Evolutionary conservation across 2,888 invertebrate species (phyloP).

Genomic region (Galerucella nymphaeae): DNA sequence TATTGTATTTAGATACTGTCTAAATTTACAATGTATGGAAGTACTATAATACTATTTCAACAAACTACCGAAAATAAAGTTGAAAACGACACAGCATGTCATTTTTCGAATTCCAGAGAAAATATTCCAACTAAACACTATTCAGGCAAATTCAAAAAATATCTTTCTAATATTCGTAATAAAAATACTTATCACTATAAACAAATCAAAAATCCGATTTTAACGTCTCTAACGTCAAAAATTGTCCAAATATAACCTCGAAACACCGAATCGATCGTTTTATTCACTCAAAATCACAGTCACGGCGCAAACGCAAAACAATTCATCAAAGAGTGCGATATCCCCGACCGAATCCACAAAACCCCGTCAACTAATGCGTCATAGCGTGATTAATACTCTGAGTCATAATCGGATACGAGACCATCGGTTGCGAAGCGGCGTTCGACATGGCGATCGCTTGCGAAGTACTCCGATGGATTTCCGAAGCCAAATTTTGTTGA

Average conservation of each 20-base stretch:
- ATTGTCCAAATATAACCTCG: neutral
- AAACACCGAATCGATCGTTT: neutral
- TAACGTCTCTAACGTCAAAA: too few relatives aligned
- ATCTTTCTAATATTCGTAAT: too few relatives aligned
- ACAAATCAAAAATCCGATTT: too few relatives aligned
- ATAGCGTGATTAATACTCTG: constrained; percentile 66
- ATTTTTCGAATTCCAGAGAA: too few relatives aligned
- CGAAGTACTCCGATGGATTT: constrained; percentile 63
- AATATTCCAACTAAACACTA: too few relatives aligned
- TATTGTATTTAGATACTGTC: constrained; percentile 7
- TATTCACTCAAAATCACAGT: neutral
- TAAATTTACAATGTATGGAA: constrained; percentile 23
- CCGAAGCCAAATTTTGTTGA: constrained; percentile 59
- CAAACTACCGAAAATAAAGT: neutral
- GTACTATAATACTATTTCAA: constrained; percentile 4
- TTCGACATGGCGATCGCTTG: constrained; percentile 71
- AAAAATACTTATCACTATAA: too few relatives aligned
- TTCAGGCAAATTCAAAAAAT: too few relatives aligned
- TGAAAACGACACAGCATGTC: too few relatives aligned
- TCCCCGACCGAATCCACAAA: constrained; percentile 9
- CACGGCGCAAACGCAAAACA: neutral
- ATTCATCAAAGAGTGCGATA: neutral
- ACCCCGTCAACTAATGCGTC: constrained; percentile 50
- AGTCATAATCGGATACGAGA: constrained; percentile 76
- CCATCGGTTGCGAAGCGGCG: constrained; percentile 70